Evolutionary conservation across 2,888 invertebrate genomes (phyloP), one percentile per base, ranked within the genome.

Genomic region (Rhagium mordax): DNA sequence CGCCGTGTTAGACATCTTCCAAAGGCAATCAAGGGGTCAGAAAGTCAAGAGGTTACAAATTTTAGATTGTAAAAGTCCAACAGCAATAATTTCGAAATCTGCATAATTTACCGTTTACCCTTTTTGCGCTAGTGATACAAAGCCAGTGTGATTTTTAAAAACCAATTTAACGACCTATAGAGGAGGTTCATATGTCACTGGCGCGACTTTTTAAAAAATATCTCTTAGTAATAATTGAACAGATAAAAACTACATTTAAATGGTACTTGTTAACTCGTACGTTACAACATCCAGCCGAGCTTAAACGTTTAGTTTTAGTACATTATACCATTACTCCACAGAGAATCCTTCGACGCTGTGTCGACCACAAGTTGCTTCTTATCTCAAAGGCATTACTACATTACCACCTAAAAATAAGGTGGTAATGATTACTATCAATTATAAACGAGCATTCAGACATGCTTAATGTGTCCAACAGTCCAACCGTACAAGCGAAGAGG

Each of bases 381-480:
- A 57, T 57, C 55, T 57, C 27, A 7, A 27, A 24, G 27, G 27
- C 55, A 57, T 57, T 57, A 53, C n/a, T n/a, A n/a, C n/a, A n/a
- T n/a, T n/a, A n/a, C n/a, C n/a, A n/a, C n/a, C n/a, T n/a, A n/a
- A n/a, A n/a, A n/a, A 33, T 33, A 33, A 33, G 13, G 8, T 33
- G 10, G 2, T 33, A 13, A 13, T 33, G 33, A 33, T 33, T 7
- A 2, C 53, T 53, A 57, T 57, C 55, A 57, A 65, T 65, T 49
- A 68, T 68, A 21, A 57, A 68, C 33, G 29, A 51, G 33, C 29
- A 66, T 51, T 27, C 20, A 49, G 51, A 65, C 67, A 29, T 59
- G 68, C 13, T 13, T 13, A 33, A 13, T 33, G 33, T 33, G 33
- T 33, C 13, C n/a, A n/a, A n/a, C n/a, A n/a, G n/a, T n/a, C n/a